phyloP scores from a whole-genome alignment of 1,140 invertebrate genomes.

The Nasonia longicornis region DNA sequence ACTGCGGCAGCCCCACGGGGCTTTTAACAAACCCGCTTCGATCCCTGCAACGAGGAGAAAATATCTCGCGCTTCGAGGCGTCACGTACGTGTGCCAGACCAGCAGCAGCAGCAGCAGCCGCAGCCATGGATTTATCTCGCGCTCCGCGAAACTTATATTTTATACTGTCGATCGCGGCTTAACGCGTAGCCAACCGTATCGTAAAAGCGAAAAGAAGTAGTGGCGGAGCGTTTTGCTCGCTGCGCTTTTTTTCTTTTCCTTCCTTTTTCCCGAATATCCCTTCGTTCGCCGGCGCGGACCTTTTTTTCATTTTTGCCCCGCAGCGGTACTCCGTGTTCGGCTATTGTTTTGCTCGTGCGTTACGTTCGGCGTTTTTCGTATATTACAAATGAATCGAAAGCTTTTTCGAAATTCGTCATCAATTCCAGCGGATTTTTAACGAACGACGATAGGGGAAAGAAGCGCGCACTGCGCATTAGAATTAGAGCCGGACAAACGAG shows the following conservation, averaged over 20 bases:
- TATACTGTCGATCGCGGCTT: constrained; percentile 55
- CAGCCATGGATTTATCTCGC: constrained; percentile 50
- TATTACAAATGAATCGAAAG: too few species aligned
- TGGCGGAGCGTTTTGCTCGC: constrained; percentile 16
- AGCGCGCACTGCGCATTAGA: too few species aligned
- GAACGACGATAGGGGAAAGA: too few species aligned
- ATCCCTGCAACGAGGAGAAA: constrained; percentile 43
- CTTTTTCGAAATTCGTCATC: too few species aligned
- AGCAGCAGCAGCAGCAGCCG: background rate
- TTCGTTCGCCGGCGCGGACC: background rate
- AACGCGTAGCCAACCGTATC: constrained; percentile 46
- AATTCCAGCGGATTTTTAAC: too few species aligned
- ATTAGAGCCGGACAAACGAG: too few species aligned
- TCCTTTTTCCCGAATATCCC: background rate
- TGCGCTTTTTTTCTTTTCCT: background rate
- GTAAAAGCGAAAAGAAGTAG: constrained; percentile 48
- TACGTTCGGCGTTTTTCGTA: too few species aligned
- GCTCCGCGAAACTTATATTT: constrained; percentile 54
- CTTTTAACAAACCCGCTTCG: constrained; percentile 52
- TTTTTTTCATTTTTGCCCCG: background rate
- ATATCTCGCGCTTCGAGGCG: constrained; percentile 47
- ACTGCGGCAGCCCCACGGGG: constrained; percentile 41
- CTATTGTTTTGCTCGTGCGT: too few species aligned
- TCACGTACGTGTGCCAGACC: constrained; percentile 43
- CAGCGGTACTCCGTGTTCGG: background rate